phyloP scores from a whole-genome alignment of 2,888 invertebrate species.

The Pseudolycoriella hygida region DNA sequence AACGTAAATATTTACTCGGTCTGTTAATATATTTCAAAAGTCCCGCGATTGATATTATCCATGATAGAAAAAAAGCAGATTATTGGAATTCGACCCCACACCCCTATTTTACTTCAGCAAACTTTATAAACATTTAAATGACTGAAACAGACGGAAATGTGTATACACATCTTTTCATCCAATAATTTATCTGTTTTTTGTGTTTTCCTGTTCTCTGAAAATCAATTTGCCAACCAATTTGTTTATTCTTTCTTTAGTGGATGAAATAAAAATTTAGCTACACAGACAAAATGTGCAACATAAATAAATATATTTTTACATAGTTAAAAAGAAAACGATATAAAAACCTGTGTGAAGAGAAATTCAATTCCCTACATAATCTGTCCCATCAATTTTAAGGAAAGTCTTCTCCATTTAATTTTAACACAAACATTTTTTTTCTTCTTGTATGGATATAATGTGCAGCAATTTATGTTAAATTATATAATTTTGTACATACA shows the following conservation, averaged over 20 bases:
- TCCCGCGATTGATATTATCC: too few species aligned
- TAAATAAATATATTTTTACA: background rate
- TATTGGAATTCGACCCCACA: background rate
- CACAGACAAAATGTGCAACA: background rate
- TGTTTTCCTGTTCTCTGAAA: background rate
- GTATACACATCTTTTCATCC: background rate
- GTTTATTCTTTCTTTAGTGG: background rate
- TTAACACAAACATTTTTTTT: background rate
- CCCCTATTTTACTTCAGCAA: background rate
- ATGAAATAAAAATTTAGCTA: background rate
- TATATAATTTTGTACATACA: too few species aligned
- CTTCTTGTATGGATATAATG: too few species aligned
- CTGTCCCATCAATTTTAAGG: constrained; percentile 6
- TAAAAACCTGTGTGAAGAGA: background rate
- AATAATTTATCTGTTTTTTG: too few species aligned
- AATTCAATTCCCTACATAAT: constrained; percentile 6
- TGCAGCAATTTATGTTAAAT: too few species aligned
- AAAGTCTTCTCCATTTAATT: constrained; percentile 2
- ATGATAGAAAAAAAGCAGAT: background rate
- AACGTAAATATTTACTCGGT: too few species aligned
- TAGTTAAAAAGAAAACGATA: background rate
- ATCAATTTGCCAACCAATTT: constrained; percentile 1
- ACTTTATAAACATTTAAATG: background rate
- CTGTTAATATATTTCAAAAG: too few species aligned
- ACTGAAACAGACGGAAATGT: background rate